Evolutionary conservation across 2,888 invertebrate species (phyloP).

Genomic region (Nebria salina): DNA sequence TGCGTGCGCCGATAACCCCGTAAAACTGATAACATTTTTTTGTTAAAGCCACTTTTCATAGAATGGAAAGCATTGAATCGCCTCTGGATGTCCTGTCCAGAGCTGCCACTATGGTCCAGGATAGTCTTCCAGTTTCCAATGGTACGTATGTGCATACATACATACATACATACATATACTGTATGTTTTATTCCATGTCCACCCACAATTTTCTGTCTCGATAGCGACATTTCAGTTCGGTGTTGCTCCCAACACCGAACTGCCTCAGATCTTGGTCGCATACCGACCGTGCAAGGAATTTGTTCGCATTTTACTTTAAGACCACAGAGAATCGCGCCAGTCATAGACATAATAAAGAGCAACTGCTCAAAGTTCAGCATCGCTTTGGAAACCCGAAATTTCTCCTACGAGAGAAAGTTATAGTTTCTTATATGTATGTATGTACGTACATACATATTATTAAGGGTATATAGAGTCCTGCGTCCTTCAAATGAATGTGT

Average conservation of each 20-base stretch:
- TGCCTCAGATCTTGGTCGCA: neutral
- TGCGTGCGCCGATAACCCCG: too few species aligned
- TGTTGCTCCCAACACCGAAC: neutral
- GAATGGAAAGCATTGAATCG: conserved; percentile 80
- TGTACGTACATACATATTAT: too few species aligned
- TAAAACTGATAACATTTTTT: neutral
- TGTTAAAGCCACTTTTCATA: neutral
- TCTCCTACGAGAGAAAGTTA: too few species aligned
- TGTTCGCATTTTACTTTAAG: neutral
- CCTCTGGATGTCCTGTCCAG: conserved; percentile 87
- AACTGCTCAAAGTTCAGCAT: neutral
- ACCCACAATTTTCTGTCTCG: neutral
- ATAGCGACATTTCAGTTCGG: neutral
- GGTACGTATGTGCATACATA: conserved; percentile 61
- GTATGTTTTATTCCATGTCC: neutral
- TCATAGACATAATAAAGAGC: neutral
- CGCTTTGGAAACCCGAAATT: neutral
- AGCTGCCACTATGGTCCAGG: conserved; percentile 90
- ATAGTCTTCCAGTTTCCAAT: conserved; percentile 64
- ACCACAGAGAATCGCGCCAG: neutral
- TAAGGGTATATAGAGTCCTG: too few species aligned
- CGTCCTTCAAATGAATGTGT: too few species aligned
- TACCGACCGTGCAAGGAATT: neutral
- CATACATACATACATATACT: too few species aligned
- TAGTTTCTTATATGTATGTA: too few species aligned